Evolutionary conservation across 2,113 vertebrate genomes (phyloP).

Genomic region (Halichoerus grypus): DNA sequence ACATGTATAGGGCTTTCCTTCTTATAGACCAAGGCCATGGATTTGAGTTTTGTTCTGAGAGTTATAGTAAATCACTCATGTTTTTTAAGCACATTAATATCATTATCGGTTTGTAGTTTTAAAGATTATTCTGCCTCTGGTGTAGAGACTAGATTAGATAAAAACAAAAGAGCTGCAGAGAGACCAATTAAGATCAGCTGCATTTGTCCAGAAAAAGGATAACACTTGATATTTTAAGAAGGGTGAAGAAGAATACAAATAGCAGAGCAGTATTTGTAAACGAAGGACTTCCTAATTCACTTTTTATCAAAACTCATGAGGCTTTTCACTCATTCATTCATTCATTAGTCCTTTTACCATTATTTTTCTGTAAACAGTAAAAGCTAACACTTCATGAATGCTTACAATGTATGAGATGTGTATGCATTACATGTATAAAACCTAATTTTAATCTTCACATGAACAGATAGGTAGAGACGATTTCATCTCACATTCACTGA

Average conservation of each 20-base stretch:
- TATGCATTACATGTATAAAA: neutral
- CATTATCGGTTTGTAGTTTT: neutral
- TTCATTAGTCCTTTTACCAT: neutral
- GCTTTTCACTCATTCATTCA: neutral
- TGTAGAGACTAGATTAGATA: neutral
- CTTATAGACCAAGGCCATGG: no score
- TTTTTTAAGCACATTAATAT: neutral
- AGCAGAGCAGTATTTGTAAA: neutral
- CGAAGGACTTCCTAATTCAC: neutral
- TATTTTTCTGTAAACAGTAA: neutral
- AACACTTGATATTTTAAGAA: neutral
- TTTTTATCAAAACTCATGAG: neutral
- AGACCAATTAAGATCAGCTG: neutral
- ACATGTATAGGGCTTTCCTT: neutral
- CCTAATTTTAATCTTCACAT: neutral
- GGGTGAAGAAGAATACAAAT: neutral
- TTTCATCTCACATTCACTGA: neutral
- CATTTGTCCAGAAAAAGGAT: neutral
- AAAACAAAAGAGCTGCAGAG: neutral
- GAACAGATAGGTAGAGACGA: neutral
- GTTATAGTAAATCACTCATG: neutral
- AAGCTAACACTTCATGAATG: neutral
- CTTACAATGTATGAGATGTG: neutral
- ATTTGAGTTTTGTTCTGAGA: neutral
- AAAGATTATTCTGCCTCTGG: neutral